phyloP scores from a whole-genome alignment of 2,113 vertebrate species.

The Gadus chalcogrammus region DNA sequence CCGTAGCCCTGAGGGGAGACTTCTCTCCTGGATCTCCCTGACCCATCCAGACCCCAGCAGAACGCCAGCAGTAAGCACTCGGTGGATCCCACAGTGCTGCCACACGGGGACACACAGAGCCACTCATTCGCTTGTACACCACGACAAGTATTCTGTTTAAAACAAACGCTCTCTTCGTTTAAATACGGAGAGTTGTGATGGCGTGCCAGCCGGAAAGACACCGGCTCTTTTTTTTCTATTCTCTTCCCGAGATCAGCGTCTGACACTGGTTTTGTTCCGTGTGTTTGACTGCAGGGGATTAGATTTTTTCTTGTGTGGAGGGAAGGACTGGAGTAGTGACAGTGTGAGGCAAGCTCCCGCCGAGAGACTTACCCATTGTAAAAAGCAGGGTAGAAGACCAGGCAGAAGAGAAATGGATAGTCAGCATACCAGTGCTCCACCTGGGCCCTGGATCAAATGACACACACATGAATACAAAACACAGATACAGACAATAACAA shows the following conservation, averaged over 20 bases:
- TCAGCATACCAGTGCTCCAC: constrained; percentile 70
- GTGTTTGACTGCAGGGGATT: constrained; percentile 59
- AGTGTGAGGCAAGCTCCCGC: constrained; percentile 34
- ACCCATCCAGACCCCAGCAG: constrained; percentile 25
- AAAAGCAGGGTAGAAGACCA: not conserved
- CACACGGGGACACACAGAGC: constrained; percentile 34
- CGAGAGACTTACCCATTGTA: constrained; percentile 61
- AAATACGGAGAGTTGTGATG: constrained; percentile 48
- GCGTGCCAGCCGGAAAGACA: constrained; percentile 57
- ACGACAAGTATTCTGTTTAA: constrained; percentile 42
- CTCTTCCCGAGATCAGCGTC: constrained; percentile 51
- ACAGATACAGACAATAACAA: not conserved
- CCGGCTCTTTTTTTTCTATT: constrained; percentile 44
- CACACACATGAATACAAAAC: constrained; percentile 13
- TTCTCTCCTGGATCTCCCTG: too few relatives aligned
- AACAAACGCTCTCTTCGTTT: constrained; percentile 39
- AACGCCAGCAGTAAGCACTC: constrained; percentile 42
- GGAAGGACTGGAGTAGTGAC: constrained; percentile 37
- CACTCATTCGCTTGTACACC: constrained; percentile 37
- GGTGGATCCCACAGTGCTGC: constrained; percentile 26
- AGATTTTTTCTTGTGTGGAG: constrained; percentile 23
- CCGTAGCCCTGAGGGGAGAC: too few relatives aligned
- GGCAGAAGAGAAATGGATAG: constrained; percentile 62
- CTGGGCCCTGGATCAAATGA: constrained; percentile 66
- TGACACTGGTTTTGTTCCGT: constrained; percentile 62